Evolutionary conservation across 2,888 invertebrate species (phyloP).

Genomic region (Crematogaster levior): DNA sequence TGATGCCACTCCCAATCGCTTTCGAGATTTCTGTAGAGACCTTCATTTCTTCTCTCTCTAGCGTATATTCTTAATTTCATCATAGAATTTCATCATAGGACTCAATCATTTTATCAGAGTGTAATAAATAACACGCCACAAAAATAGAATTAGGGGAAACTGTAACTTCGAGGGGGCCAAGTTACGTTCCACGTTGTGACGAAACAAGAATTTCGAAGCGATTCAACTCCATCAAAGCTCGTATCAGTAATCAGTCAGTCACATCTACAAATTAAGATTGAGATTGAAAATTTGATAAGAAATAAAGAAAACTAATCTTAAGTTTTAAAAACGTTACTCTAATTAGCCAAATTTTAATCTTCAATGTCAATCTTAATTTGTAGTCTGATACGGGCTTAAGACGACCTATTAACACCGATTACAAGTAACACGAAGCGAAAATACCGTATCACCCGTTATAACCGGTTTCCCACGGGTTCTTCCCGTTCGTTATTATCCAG

Average conservation of each 20-base stretch:
- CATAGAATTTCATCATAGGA: too few species aligned
- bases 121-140: not conserved
- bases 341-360: too few species aligned
- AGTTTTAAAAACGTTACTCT: too few species aligned
- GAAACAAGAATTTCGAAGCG: constrained; percentile 21
- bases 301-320: too few species aligned
- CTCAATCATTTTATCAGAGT: not conserved
- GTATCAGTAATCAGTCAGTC: too few species aligned
- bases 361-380: too few species aligned
- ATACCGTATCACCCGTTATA: constrained; percentile 55
- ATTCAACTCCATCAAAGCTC: not conserved
- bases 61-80: not conserved
- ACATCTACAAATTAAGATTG: too few species aligned
- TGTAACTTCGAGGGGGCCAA: not conserved
- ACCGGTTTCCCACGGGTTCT: constrained; percentile 60
- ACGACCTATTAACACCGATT: constrained; percentile 22
- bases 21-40: not conserved
- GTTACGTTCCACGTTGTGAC: not conserved
- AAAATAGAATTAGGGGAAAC: constrained; percentile 1
- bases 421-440: not conserved
- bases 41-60: not conserved
- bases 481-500: constrained; percentile 18
- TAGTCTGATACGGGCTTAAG: too few species aligned
- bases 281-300: too few species aligned
- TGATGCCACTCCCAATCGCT: not conserved